These are phyloP conservation scores for Hoplostethus mediterraneus DNA, from an alignment of 2,797 vertebrate species.

Conservation along the genomic window DNA sequence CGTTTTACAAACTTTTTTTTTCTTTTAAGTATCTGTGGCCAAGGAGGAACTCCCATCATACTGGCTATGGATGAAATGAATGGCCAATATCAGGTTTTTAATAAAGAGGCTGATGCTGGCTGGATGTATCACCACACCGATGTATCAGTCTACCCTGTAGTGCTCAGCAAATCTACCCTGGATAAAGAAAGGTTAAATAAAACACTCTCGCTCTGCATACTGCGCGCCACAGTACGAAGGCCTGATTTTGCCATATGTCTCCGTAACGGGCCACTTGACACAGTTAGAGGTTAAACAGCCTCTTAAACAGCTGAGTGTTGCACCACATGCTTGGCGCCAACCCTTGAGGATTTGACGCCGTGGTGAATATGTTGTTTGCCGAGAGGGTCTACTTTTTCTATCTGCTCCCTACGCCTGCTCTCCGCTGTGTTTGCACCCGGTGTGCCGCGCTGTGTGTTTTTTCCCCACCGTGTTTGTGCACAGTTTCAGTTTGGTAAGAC, in stretches of 20 bases:
- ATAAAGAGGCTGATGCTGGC: background rate
- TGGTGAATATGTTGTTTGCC: conserved; percentile 65
- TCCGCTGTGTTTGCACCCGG: conserved; percentile 60
- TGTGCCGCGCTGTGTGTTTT: conserved; percentile 37
- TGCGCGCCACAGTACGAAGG: conserved; percentile 5
- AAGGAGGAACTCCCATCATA: too few species aligned
- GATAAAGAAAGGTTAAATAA: background rate
- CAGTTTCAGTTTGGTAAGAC: conserved; percentile 37
- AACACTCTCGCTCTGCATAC: background rate
- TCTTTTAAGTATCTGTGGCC: too few species aligned
- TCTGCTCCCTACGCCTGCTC: conserved; percentile 30
- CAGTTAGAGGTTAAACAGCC: conserved; percentile 78
- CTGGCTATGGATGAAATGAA: too few species aligned
- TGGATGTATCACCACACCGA: background rate
- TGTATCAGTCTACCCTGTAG: background rate
- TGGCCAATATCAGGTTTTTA: background rate
- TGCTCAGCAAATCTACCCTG: background rate
- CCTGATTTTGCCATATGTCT: conserved; percentile 51
- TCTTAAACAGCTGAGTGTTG: conserved; percentile 73
- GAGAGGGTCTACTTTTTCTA: conserved; percentile 49
- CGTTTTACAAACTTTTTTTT: too few species aligned
- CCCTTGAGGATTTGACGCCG: conserved; percentile 51
- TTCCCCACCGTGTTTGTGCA: background rate
- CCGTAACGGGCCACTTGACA: conserved; percentile 65
- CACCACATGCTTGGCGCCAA: conserved; percentile 55